Evolutionary conservation across 2,888 invertebrate species (phyloP).

Genomic region (Ceriagrion tenellum): DNA sequence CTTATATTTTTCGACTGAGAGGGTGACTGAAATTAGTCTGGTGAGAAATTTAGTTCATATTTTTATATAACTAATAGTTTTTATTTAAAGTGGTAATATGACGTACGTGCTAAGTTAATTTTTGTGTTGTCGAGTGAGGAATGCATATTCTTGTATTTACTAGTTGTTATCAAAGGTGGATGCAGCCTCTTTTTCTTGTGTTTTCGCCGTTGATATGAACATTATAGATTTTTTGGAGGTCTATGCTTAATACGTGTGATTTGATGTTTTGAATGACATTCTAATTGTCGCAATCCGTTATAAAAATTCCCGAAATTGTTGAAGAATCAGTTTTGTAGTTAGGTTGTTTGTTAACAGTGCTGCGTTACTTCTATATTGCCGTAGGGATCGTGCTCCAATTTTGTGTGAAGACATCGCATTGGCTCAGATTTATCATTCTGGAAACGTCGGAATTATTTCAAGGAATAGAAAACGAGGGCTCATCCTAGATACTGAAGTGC

Average conservation of each 20-base stretch:
- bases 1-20: background rate
- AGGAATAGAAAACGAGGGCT: constrained; percentile 45
- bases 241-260: background rate
- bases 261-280: background rate
- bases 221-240: background rate
- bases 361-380: background rate
- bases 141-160: background rate
- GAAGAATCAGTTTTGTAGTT: background rate
- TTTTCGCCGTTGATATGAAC: background rate
- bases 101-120: background rate
- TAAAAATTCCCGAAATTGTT: background rate
- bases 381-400: background rate
- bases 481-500: constrained; percentile 38
- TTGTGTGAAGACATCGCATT: background rate
- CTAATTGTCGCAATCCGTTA: background rate
- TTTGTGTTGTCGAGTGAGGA: background rate
- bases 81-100: background rate
- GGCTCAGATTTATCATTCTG: background rate
- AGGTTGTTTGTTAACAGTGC: background rate
- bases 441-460: constrained; percentile 40
- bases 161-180: background rate
- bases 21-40: background rate
- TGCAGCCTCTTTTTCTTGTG: background rate
- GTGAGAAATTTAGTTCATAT: no score
- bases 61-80: background rate